Evolutionary conservation across 2,113 vertebrate species (phyloP).

Genomic region (Varanus komodoensis): DNA sequence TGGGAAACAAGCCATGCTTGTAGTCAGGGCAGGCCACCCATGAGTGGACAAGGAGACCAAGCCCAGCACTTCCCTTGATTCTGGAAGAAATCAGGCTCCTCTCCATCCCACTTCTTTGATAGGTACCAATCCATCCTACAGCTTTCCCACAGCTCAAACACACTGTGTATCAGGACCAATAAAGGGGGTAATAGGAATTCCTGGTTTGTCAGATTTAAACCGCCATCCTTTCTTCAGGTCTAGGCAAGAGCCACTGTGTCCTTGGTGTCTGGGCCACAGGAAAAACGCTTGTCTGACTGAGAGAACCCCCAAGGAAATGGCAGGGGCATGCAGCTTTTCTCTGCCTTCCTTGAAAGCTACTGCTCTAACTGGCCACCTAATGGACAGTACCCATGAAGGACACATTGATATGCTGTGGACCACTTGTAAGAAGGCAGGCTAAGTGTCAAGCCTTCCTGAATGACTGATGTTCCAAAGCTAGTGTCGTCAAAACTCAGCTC

Average conservation of each 20-base stretch:
- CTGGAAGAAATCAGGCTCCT: not conserved
- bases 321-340: too few relatives aligned
- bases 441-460: not conserved
- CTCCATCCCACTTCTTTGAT: not conserved
- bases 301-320: not conserved
- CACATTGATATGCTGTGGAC: not conserved
- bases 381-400: not conserved
- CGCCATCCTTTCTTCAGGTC: not conserved
- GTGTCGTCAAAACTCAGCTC: not conserved
- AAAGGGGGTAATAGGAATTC: not conserved
- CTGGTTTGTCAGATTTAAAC: not conserved
- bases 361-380: not conserved
- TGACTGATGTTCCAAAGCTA: not conserved
- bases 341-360: not conserved
- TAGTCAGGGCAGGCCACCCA: not conserved
- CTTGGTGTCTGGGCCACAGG: not conserved
- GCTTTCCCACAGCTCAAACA: too few relatives aligned
- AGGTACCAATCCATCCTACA: too few relatives aligned
- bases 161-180: not conserved
- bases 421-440: not conserved
- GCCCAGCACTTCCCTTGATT: not conserved
- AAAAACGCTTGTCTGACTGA: not conserved
- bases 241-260: not conserved
- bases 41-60: not conserved
- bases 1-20: not conserved